Conservation (phyloP, 1,140 invertebrate species). For the Rhynchophorus ferrugineus region DNA sequence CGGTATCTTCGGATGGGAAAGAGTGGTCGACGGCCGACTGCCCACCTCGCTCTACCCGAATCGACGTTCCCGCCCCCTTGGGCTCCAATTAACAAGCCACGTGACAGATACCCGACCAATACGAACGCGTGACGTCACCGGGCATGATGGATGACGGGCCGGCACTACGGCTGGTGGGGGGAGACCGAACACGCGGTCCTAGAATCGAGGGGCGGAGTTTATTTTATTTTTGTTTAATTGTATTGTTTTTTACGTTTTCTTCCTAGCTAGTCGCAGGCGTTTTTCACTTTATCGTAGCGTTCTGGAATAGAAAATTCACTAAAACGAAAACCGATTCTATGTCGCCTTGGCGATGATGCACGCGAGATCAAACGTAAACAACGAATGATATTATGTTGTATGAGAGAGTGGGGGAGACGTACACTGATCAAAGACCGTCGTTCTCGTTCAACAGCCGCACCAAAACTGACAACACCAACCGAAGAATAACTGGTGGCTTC, state of each 20-base stretch:
- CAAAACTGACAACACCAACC: slow-evolving; percentile 27
- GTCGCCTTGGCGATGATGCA: too few relatives aligned
- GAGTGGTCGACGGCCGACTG: slow-evolving; percentile 17
- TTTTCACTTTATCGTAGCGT: too few relatives aligned
- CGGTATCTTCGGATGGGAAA: slow-evolving; percentile 38
- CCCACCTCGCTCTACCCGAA: slow-evolving; percentile 19
- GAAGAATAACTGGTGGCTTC: slow-evolving; percentile 26
- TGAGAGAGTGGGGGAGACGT: too few relatives aligned
- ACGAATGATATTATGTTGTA: too few relatives aligned
- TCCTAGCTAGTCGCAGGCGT: too few relatives aligned
- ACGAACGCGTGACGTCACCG: slow-evolving; percentile 41
- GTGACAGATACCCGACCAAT: slow-evolving; percentile 49
- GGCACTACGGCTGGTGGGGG: slow-evolving; percentile 34
- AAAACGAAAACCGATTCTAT: too few relatives aligned
- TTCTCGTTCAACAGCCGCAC: slow-evolving; percentile 12
- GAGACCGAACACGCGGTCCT: slow-evolving; percentile 18
- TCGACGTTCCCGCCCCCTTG: slow-evolving; percentile 30
- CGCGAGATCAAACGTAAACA: too few relatives aligned
- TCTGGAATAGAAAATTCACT: too few relatives aligned
- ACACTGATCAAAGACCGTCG: too few relatives aligned
- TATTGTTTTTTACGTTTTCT: neutral
- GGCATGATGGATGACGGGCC: slow-evolving; percentile 56
- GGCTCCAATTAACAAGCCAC: slow-evolving; percentile 37
- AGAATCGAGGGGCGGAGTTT: neutral
- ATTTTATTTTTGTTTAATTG: neutral